These are phyloP conservation scores for Python bivittatus DNA, from an alignment of 2,113 vertebrate genomes.

Conservation along the genomic window DNA sequence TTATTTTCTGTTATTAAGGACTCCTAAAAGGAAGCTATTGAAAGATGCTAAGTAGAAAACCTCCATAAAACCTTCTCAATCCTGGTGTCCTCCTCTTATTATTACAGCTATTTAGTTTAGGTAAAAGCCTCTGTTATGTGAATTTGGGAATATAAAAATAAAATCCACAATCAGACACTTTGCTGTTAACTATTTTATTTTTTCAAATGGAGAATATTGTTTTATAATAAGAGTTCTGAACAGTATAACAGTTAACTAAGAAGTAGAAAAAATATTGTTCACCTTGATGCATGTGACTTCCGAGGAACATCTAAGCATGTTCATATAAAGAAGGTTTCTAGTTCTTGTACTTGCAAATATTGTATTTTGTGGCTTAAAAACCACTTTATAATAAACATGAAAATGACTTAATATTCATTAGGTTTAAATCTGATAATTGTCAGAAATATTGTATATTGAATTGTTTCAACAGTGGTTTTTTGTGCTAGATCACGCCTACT, in stretches of 20 bases:
- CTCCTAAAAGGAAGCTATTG: neutral
- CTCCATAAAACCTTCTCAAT: neutral
- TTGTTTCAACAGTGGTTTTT: neutral
- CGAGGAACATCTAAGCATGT: neutral
- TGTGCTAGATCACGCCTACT: neutral
- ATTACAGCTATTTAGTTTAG: conserved; percentile 7
- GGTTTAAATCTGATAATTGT: neutral
- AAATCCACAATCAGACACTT: neutral
- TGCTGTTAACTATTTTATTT: neutral
- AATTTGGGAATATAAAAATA: conserved; percentile 5
- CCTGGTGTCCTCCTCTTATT: neutral
- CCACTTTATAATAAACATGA: neutral
- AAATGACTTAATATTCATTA: neutral
- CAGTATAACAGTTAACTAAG: neutral
- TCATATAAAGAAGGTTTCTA: neutral
- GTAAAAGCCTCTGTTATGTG: neutral
- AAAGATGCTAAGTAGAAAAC: neutral
- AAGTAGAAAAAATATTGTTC: neutral
- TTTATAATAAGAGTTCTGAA: neutral
- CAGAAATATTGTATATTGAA: neutral
- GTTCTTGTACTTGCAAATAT: too few species aligned
- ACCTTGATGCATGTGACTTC: neutral
- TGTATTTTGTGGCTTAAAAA: neutral
- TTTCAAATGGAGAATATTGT: neutral
- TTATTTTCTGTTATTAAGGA: conserved; percentile 27